phyloP scores from a whole-genome alignment of 2,797 vertebrate genomes.

The Microctenopoma stevenorrisi region DNA sequence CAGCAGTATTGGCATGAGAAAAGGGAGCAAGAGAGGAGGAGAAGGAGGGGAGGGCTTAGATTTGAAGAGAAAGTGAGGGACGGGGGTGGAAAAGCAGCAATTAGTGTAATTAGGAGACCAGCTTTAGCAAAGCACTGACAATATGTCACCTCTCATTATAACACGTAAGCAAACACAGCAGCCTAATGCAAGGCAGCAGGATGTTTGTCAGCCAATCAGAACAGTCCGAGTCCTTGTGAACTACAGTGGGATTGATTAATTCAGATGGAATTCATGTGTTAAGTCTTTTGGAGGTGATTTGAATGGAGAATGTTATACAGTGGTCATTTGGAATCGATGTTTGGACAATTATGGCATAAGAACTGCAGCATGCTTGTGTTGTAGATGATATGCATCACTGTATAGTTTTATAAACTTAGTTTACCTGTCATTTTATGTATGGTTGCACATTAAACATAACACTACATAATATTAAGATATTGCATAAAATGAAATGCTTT shows the following conservation, averaged over 20 bases:
- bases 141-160: constrained; percentile 86
- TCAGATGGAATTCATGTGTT: constrained; percentile 52
- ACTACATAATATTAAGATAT: neutral
- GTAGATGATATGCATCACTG: neutral
- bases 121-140: constrained; percentile 83
- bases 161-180: constrained; percentile 77
- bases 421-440: neutral
- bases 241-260: constrained; percentile 40
- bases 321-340: constrained; percentile 22
- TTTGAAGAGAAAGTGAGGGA: constrained; percentile 41
- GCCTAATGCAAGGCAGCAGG: constrained; percentile 75
- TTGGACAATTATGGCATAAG: constrained; percentile 9
- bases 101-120: constrained; percentile 84
- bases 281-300: constrained; percentile 41
- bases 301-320: constrained; percentile 25
- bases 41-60: constrained; percentile 13
- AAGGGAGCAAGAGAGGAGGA: constrained; percentile 33
- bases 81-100: constrained; percentile 76
- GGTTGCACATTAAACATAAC: neutral
- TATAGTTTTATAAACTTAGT: neutral
- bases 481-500: neutral
- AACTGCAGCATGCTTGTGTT: neutral
- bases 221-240: constrained; percentile 34
- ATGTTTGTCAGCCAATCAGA: constrained; percentile 53
- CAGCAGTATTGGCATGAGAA: constrained; percentile 60